A percentile compares a stretch with the other conserved stretches of the same genome.
Conservation (phyloP, 2,113 vertebrate species). For the Ceyx melanurus region DNA sequence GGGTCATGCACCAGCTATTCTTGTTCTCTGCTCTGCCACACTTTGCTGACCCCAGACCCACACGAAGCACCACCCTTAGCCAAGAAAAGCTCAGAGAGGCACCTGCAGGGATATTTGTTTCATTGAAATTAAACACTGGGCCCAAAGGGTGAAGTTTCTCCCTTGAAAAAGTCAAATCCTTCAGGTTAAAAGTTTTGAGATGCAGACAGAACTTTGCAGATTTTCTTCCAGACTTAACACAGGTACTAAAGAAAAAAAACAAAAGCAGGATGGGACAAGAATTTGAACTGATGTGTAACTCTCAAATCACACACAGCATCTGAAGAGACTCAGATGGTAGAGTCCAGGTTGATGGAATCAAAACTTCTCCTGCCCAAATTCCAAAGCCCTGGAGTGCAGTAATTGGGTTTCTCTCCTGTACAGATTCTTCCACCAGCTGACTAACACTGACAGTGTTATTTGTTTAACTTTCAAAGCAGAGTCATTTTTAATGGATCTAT, state of each 20-base stretch:
- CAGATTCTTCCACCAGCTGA: background rate
- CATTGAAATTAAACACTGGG: background rate
- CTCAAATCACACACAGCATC: background rate
- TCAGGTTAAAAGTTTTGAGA: background rate
- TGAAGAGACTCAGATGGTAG: background rate
- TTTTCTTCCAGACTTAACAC: background rate
- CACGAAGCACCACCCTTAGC: background rate
- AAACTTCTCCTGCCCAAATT: slow-evolving; percentile 11
- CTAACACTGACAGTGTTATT: slow-evolving; percentile 18
- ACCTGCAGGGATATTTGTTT: background rate
- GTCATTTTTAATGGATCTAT: slow-evolving; percentile 42
- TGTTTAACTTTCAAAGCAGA: slow-evolving; percentile 41
- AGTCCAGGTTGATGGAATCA: background rate
- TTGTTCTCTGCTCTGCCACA: background rate
- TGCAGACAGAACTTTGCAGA: background rate
- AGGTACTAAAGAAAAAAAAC: background rate
- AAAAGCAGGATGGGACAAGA: background rate
- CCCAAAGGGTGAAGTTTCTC: background rate
- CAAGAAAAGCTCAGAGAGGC: background rate
- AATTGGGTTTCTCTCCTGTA: background rate
- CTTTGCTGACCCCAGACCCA: background rate
- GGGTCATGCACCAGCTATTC: background rate
- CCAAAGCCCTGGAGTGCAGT: background rate
- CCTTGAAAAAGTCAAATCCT: background rate
- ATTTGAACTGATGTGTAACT: background rate